Base-by-base conservation (phyloP, 2,888 invertebrate genomes). In the Galerucella pusilla region DNA sequence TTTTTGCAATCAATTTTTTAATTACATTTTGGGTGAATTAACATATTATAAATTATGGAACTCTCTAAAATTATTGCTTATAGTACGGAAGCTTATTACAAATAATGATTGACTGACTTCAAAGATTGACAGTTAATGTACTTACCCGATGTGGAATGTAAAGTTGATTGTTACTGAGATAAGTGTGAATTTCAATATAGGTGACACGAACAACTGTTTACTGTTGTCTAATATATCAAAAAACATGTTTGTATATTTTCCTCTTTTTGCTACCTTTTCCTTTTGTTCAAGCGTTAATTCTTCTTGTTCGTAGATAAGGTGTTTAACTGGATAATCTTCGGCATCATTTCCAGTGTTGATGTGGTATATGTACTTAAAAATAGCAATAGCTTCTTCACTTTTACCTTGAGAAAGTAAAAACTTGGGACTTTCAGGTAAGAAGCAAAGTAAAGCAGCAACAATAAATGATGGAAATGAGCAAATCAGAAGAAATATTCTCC, bases 391-490 rank as follows among this genome's bases (percentile, higher is more conserved):
- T 78, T 94, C 93, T 49, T 95, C 94, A 78, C 93, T 92, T 83
- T 93, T 92, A 74, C 96, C 94, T 79, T 93, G 93, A 61, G 94
- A 91, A 77, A 97, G 89, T 71, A 97, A 90, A 88, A 95, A 97
- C 86, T 97, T 97, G 1, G 97, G 97, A 81, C 97, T 97, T 88
- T 97, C 97, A 5, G 97, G 97, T 83, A 96, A 89, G 81, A 95
- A 91, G 87, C 95, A 91, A 49, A 97, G 90, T 80, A 96, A 89
- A 77, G 93, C 92, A 72, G 95, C 96, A 75, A 97, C 97, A 78
- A 96, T 87, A 86, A 97, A 94, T 72, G 96, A 96, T 70, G 97
- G 97, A 83, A 96, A 87, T 80, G 97, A 94, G 90, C 97, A 97
- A 77, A 96, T 92, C 82, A 96, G 89, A 83, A 97, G 89, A 88